Evolutionary conservation across 2,888 invertebrate genomes (phyloP), one percentile per base, ranked within the genome.

Genomic region (Mythimna vitellina): DNA sequence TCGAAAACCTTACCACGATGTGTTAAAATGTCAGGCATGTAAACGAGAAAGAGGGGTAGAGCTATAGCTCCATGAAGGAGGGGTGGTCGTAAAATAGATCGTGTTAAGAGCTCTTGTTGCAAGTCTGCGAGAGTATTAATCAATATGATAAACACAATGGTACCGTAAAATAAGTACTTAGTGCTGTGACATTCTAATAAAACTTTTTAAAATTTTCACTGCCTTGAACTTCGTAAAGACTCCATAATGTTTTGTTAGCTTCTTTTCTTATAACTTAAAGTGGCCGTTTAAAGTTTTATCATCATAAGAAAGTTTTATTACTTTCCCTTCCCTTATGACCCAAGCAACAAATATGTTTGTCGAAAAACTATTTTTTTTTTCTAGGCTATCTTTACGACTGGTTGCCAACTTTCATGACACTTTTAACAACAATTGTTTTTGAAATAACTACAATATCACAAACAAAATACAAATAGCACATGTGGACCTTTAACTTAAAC

Each of bases 281-380:
- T 61, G 58, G 56, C 51, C 64, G 60, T 70, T 76, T 64, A 74
- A 78, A 78, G 80, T 83, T 80, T 70, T 65, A 68, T 80, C 72
- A 76, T 73, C 72, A 76, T 73, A 81, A 68, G 57, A 78, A 61
- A 70, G 80, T 70, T 82, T 73, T 82, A 76, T 71, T 63, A 80
- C 66, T 82, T 82, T 65, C 8, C 42, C 57, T 76, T 49, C 10
- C 42, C 61, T 73, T 49, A 62, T 56, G 70, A 22, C 57, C 42
- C 54, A 51, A 70, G 54, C 46, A 61, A 71, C 70, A 77, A 77
- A 80, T 73, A 81, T 82, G 80, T 81, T 82, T 80, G 67, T 76
- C 51, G 53, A 65, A 65, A 49, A 64, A 81, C 60, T 63, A 53
- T 54, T 60, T 46, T 46, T 46, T 46, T 63, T 12, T 46, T 56